Base-by-base conservation (phyloP, 2,888 invertebrate genomes). In the Oscheius sp. region DNA sequence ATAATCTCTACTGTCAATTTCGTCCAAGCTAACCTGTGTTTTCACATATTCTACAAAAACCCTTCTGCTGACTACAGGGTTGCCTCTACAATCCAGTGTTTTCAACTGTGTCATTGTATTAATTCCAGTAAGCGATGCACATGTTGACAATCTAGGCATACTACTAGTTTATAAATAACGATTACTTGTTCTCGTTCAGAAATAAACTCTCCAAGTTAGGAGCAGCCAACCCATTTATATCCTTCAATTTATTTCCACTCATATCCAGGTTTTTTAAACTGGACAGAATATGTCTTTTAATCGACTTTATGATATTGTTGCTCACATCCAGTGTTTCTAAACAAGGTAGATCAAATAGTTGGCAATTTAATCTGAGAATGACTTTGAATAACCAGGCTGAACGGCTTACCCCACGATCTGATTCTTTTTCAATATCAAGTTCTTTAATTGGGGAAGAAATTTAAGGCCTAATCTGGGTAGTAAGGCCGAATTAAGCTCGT, bases 11-110 rank as follows among this genome's bases (percentile, higher is more conserved):
- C n/a, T n/a, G n/a, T n/a, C n/a, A n/a, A n/a, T 25, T 64, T 46
- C 18, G 25, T 2, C 29, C n/a, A n/a, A n/a, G 55, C 35, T n/a
- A 6, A 78, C 78, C 23, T 76, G 74, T 13, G 76, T 68, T 53
- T 68, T 76, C 2, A 78, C 75, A 41, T 76, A 78, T 61, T 78
- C 78, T 0, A 70, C 71, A 56, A 76, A 78, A 9, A 78, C 78
- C 23, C 78, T 68, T 56, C 78, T 21, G 23, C 75, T 74, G 2
- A 76, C 75, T 27, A 78, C 78, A 0, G 75, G 69, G 52, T 78
- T 78, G n/a, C 76, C 76, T 1, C 76, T 64, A 63, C 78, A 78
- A 43, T 76, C 76, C 52, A 78, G 52, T 1, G 53, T 69, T 45
- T 59, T 71, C 13, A 78, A 64, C 23, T 12, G 46, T 5, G 52